Evolutionary conservation across 2,888 invertebrate genomes (phyloP).

Genomic region (Pseudococcus viburni): DNA sequence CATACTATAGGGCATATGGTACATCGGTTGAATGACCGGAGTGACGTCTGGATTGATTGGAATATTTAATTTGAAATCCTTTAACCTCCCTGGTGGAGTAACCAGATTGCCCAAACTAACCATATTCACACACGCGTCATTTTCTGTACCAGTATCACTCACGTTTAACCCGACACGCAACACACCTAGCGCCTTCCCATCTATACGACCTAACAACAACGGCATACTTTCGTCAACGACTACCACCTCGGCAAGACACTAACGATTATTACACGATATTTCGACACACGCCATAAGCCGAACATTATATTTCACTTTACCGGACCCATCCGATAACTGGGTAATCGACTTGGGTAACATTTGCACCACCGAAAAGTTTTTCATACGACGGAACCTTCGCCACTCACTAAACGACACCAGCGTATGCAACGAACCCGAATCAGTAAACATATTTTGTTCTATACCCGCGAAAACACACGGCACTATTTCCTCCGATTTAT

Average conservation of each 20-base stretch:
- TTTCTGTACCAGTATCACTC: background rate
- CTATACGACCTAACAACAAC: background rate
- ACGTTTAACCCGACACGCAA: background rate
- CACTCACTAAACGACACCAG: background rate
- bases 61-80: conserved; percentile 4
- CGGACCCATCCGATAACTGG: background rate
- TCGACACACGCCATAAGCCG: background rate
- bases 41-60: background rate
- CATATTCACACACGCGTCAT: background rate
- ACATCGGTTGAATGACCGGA: background rate
- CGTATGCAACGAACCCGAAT: background rate
- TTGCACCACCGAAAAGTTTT: background rate
- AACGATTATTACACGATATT: background rate
- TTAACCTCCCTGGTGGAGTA: background rate
- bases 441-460: background rate
- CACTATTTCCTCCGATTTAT: background rate
- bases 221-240: background rate
- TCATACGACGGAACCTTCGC: background rate
- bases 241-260: background rate
- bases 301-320: background rate
- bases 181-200: background rate
- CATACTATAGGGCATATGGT: background rate
- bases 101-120: no score
- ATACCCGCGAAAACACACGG: background rate
- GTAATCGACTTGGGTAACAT: background rate